Conservation (phyloP, 2,888 invertebrate species). For the Heliconius ethilla region DNA sequence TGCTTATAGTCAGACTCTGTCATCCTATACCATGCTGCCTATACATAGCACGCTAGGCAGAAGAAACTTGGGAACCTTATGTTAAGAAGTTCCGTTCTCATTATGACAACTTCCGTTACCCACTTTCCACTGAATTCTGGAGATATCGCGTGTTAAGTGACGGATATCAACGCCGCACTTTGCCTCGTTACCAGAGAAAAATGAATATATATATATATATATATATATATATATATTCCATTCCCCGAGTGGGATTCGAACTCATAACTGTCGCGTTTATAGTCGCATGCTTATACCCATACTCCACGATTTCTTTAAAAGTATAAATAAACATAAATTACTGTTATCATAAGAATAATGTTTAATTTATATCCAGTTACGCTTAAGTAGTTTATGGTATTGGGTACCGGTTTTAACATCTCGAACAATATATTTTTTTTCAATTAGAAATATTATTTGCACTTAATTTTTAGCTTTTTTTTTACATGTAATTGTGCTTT, state of each 20-base stretch:
- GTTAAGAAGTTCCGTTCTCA: too few species aligned
- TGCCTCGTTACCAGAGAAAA: not conserved
- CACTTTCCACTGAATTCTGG: not conserved
- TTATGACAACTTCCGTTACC: too few species aligned
- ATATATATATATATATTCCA: not conserved
- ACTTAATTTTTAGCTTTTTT: not conserved
- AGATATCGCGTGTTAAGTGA: not conserved
- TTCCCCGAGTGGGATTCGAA: not conserved
- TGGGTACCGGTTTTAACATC: not conserved
- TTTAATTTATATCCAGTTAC: not conserved
- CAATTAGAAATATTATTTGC: constrained; percentile 2
- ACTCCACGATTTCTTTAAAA: not conserved
- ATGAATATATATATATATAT: not conserved
- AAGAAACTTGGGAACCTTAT: too few species aligned
- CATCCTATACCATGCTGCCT: too few species aligned
- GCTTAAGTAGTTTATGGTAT: not conserved
- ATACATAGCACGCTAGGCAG: too few species aligned
- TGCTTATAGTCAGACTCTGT: too few species aligned
- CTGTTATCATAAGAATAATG: constrained; percentile 3
- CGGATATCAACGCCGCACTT: not conserved
- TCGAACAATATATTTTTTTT: not conserved
- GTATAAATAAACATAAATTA: not conserved
- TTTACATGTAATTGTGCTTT: not conserved
- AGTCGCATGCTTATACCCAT: not conserved
- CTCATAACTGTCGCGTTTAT: not conserved